A percentile compares a stretch with the other conserved stretches of the same genome.
phyloP scores from a whole-genome alignment of 2,797 vertebrate genomes.

The Potorous gilbertii region DNA sequence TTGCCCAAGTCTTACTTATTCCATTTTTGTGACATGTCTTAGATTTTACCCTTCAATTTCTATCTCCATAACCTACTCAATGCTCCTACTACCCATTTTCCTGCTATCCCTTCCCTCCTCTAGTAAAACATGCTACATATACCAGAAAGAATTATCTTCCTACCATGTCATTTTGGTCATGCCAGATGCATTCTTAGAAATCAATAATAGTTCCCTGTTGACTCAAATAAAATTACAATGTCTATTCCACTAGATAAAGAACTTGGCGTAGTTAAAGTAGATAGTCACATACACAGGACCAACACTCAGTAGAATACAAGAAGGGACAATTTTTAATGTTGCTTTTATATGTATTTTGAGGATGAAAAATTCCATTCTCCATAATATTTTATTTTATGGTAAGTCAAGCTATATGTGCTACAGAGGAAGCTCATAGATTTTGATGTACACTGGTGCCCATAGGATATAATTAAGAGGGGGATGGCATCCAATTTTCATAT shows the following conservation, averaged over 20 bases:
- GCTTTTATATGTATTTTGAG: neutral
- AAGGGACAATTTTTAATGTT: neutral
- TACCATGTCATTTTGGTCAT: constrained; percentile 41
- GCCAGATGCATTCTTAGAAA: constrained; percentile 34
- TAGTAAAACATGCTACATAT: neutral
- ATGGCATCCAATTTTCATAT: neutral
- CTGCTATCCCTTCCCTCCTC: neutral
- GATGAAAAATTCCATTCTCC: neutral
- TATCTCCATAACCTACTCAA: neutral
- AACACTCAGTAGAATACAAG: neutral
- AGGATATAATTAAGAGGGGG: neutral
- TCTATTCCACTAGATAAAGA: neutral
- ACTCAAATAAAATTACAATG: constrained; percentile 13
- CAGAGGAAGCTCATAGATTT: neutral
- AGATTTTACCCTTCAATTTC: constrained; percentile 40
- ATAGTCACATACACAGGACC: neutral
- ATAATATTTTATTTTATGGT: neutral
- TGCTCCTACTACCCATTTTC: constrained; percentile 3
- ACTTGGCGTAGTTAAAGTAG: neutral
- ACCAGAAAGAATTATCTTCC: constrained; percentile 38
- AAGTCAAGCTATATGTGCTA: neutral
- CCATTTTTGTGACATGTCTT: neutral
- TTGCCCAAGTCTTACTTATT: neutral
- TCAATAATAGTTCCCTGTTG: neutral
- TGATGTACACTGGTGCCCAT: neutral